Evolutionary conservation across 2,797 vertebrate species (phyloP).

Genomic region (Catamblyrhynchus diadema): DNA sequence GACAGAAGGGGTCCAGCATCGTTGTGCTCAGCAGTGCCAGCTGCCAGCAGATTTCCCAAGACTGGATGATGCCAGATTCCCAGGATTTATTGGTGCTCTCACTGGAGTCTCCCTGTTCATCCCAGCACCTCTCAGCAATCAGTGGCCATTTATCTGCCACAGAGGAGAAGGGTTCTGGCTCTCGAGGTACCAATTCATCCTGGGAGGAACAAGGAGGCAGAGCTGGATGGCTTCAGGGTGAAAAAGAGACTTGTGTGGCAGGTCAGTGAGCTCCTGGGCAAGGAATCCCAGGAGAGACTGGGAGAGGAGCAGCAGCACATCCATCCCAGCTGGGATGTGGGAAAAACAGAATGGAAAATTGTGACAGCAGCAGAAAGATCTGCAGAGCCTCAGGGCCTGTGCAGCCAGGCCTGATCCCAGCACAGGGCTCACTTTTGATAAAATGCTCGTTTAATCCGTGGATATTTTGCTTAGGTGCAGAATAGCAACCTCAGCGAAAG

Average conservation of each 20-base stretch:
- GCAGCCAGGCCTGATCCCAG: neutral
- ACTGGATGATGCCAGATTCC: neutral
- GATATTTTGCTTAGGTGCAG: neutral
- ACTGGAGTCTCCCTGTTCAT: neutral
- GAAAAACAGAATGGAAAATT: neutral
- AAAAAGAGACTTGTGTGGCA: neutral
- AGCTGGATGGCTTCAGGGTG: neutral
- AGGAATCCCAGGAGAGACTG: neutral
- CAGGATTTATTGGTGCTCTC: neutral
- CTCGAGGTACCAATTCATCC: neutral
- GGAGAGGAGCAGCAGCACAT: neutral
- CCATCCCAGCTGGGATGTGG: neutral
- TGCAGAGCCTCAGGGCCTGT: neutral
- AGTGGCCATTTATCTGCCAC: neutral
- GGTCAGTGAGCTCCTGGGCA: rapidly evolving
- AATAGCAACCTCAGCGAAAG: slow-evolving; percentile 7
- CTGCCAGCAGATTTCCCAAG: neutral
- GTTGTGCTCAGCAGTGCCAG: neutral
- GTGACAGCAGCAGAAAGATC: neutral
- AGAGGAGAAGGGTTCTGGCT: neutral
- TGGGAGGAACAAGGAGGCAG: neutral
- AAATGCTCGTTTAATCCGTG: neutral
- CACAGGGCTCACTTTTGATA: neutral
- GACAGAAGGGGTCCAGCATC: neutral
- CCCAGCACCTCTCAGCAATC: neutral